Percentiles rank a stretch among this genome's conserved stretches.
Evolutionary conservation across 2,888 invertebrate species (phyloP).

Genomic region (Pandemis heparana): DNA sequence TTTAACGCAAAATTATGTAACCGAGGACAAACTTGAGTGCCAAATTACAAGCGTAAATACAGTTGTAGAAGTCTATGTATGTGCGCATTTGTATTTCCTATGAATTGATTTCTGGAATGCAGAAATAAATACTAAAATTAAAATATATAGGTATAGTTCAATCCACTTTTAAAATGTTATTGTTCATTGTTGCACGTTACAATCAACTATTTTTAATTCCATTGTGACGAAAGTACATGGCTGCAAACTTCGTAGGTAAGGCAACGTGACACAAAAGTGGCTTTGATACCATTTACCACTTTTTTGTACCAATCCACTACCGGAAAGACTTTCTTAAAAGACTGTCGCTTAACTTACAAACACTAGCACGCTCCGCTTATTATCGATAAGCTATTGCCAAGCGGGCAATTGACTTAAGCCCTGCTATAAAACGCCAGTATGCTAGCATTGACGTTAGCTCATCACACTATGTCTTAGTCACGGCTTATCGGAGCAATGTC

Average conservation of each 20-base stretch:
- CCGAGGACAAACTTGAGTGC: not conserved
- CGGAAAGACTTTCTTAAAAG: not conserved
- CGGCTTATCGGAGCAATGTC: not conserved
- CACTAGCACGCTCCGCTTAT: not conserved
- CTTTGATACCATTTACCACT: too few relatives aligned
- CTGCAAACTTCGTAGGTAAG: too few relatives aligned
- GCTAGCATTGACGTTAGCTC: not conserved
- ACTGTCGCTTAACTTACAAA: not conserved
- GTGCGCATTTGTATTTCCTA: too few relatives aligned
- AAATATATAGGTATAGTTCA: too few relatives aligned
- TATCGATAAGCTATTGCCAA: not conserved
- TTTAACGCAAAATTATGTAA: slow-evolving; percentile 2
- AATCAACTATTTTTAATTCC: too few relatives aligned
- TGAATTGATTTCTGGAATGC: too few relatives aligned
- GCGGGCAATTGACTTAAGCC: not conserved
- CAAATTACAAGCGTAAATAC: slow-evolving; percentile 4
- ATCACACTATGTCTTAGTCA: slow-evolving; percentile 2
- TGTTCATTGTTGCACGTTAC: too few relatives aligned
- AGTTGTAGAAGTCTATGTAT: not conserved
- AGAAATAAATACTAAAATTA: too few relatives aligned
- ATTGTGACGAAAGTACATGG: too few relatives aligned
- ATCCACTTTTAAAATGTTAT: too few relatives aligned
- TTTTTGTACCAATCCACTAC: too few relatives aligned
- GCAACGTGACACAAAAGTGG: too few relatives aligned
- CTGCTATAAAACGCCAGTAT: not conserved